Evolutionary conservation across 2,888 invertebrate genomes (phyloP).

Genomic region (Sesia bembeciformis): DNA sequence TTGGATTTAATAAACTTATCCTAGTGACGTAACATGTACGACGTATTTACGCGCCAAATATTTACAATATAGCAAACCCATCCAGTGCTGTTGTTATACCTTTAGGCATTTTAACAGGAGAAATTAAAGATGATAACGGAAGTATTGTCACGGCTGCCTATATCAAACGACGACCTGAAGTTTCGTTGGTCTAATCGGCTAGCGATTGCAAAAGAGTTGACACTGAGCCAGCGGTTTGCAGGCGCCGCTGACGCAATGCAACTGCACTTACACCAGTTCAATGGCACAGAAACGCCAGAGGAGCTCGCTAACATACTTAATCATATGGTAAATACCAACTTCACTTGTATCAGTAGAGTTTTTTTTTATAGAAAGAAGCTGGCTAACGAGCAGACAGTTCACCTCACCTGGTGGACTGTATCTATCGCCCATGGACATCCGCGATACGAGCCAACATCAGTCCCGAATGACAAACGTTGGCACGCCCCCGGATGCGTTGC

Average conservation of each 20-base stretch:
- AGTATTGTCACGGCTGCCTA: slow-evolving; percentile 35
- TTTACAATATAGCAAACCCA: too few species aligned
- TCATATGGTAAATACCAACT: slow-evolving; percentile 30
- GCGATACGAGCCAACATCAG: too few species aligned
- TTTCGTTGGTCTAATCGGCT: slow-evolving; percentile 46
- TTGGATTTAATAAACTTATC: too few species aligned
- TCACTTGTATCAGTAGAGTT: neutral
- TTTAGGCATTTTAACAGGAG: slow-evolving; percentile 23
- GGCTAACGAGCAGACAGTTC: too few species aligned
- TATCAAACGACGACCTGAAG: slow-evolving; percentile 30
- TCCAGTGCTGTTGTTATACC: too few species aligned
- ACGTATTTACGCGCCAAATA: too few species aligned
- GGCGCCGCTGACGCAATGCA: slow-evolving; percentile 24
- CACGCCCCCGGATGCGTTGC: too few species aligned
- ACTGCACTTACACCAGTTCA: slow-evolving; percentile 29
- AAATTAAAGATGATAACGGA: slow-evolving; percentile 32
- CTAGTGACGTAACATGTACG: too few species aligned
- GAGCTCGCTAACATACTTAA: slow-evolving; percentile 34
- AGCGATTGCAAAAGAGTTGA: slow-evolving; percentile 24
- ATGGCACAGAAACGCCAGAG: slow-evolving; percentile 31
- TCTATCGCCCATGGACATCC: too few species aligned
- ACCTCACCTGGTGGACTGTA: too few species aligned
- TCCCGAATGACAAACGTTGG: too few species aligned
- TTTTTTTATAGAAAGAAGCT: neutral
- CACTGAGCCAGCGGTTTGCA: slow-evolving; percentile 21